Percentiles rank a stretch among this genome's conserved stretches.
Evolutionary conservation across 1,140 invertebrate genomes (phyloP).

Genomic region (Aporrectodea caliginosa): DNA sequence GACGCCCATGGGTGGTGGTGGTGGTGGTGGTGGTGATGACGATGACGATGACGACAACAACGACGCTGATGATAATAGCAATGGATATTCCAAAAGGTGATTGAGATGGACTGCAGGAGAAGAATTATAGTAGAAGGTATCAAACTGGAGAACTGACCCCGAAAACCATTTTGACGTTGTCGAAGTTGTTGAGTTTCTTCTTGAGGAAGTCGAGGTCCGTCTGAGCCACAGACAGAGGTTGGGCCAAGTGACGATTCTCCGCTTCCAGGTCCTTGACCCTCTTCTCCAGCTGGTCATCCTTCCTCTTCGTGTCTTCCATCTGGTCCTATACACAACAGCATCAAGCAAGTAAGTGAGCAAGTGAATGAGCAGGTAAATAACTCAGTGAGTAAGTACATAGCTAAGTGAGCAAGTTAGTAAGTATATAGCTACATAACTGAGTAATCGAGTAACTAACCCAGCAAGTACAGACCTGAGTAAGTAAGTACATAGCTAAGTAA

Average conservation of each 20-base stretch:
- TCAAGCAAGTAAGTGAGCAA: too few species aligned
- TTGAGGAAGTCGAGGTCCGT: constrained; percentile 67
- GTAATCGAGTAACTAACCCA: too few species aligned
- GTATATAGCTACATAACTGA: too few species aligned
- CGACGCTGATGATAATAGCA: too few species aligned
- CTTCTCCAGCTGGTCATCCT: constrained; percentile 72
- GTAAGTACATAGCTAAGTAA: too few species aligned
- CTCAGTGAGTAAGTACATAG: too few species aligned
- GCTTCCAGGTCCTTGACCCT: constrained; percentile 63
- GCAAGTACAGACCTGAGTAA: too few species aligned
- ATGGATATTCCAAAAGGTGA: too few species aligned
- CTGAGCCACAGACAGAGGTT: constrained; percentile 67
- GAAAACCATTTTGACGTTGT: constrained; percentile 69
- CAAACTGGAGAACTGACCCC: constrained; percentile 46
- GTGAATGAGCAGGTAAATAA: too few species aligned
- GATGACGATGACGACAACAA: not conserved
- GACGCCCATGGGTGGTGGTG: not conserved
- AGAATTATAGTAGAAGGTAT: not conserved
- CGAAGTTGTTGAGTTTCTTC: constrained; percentile 72
- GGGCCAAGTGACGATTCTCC: constrained; percentile 70
- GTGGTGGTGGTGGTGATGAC: not conserved
- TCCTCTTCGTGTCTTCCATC: constrained; percentile 75
- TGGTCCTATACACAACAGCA: too few species aligned
- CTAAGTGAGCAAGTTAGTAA: too few species aligned
- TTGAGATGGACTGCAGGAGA: too few species aligned